Evolutionary conservation across 2,113 vertebrate genomes (phyloP).

Genomic region (Tachycineta bicolor): DNA sequence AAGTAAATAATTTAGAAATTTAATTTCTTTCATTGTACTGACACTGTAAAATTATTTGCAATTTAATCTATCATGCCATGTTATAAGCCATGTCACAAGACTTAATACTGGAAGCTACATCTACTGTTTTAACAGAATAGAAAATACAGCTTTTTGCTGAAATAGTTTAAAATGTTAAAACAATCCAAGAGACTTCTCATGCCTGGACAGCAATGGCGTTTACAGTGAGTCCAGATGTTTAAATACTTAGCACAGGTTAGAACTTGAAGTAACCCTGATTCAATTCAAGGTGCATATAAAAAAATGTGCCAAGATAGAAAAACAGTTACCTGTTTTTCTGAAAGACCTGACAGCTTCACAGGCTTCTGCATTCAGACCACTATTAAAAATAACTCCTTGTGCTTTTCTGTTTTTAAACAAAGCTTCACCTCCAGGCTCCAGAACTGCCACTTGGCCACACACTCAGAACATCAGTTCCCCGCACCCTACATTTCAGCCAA

Average conservation of each 20-base stretch:
- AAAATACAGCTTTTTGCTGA: not conserved
- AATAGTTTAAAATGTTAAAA: not conserved
- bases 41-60: not conserved
- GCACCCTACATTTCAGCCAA: not conserved
- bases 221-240: not conserved
- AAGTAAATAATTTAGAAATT: not conserved
- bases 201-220: accelerated
- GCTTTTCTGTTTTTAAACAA: not conserved
- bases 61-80: not conserved
- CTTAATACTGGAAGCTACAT: not conserved
- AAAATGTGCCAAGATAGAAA: not conserved
- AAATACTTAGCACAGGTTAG: constrained; percentile 28
- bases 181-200: not conserved
- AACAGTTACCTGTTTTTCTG: not conserved
- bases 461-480: not conserved
- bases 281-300: not conserved
- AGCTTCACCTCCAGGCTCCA: not conserved
- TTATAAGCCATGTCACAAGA: not conserved
- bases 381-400: not conserved
- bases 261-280: constrained; percentile 1
- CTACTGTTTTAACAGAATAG: not conserved
- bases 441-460: not conserved
- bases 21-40: not conserved
- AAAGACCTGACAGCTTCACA: not conserved
- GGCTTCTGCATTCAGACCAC: not conserved